These are phyloP conservation scores for Atopsyche davidsoni DNA, from an alignment of 1,140 invertebrate genomes.

Conservation along the genomic window DNA sequence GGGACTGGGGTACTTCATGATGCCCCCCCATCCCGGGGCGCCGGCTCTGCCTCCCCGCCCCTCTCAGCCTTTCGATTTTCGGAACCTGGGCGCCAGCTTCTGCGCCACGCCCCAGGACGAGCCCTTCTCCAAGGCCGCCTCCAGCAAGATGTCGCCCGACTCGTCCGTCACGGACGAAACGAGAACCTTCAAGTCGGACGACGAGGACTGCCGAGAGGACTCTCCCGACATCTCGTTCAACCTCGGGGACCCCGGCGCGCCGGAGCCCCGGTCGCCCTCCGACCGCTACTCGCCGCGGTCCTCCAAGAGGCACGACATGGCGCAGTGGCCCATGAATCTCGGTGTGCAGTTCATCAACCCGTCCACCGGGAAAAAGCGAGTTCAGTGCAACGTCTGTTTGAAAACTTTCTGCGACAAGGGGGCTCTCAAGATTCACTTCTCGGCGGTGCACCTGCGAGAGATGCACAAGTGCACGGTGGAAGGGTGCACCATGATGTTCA, in stretches of 20 bases:
- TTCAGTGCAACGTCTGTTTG: conserved; percentile 96
- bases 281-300: conserved; percentile 13
- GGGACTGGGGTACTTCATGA: conserved; percentile 47
- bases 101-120: conserved; percentile 34
- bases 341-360: conserved; percentile 88
- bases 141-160: conserved; percentile 27
- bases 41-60: conserved; percentile 22
- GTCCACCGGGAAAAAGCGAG: conserved; percentile 89
- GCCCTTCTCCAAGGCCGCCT: conserved; percentile 11
- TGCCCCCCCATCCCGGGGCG: conserved; percentile 37
- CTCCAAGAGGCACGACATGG: conserved; percentile 29
- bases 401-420: conserved; percentile 99
- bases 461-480: conserved; percentile 74
- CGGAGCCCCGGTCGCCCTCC: conserved; percentile 38
- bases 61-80: conserved; percentile 46
- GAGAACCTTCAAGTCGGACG: conserved; percentile 24
- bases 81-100: conserved; percentile 48
- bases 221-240: conserved; percentile 32
- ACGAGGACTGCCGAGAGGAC: conserved; percentile 26
- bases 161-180: conserved; percentile 31
- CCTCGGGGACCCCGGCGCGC: conserved; percentile 29
- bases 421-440: conserved; percentile 98
- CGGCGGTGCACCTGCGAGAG: conserved; percentile 81
- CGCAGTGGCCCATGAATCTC: conserved; percentile 68
- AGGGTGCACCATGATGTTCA: conserved; percentile 77